Base-by-base conservation (phyloP, 2,113 vertebrate species). In the Corythoichthys haematopterus region DNA sequence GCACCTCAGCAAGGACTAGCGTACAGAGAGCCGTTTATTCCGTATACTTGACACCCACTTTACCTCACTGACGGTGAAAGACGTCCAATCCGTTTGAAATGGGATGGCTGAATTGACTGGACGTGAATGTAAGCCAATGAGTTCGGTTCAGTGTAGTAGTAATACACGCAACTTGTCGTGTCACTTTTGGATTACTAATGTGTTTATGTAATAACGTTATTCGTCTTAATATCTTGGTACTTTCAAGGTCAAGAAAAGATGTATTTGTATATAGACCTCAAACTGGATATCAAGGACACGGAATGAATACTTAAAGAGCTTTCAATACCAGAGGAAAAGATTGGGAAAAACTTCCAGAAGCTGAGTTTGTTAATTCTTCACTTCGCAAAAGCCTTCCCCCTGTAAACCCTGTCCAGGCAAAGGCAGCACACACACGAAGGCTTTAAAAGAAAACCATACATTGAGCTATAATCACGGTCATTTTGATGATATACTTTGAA, bases 1-100 rank as follows among this genome's bases (percentile, higher is more conserved):
- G 84, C 88, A 88, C 87, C 84, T 84, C 80, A 50, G 73, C 69
- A 80, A 58, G 51, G 55, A 72, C 43, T 20, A 61, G 16, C 64
- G 8, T 36, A 37, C 35, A 33, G 1, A 14, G 9, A 63, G 61
- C 10, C n/a, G 20, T 16, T 57, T 57, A 13, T 6, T 57, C 55
- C 55, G 14, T 15, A 57, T 15, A 10, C 55, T 11, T 20, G 28
- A 11, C 3, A 33, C 20, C 20, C 52, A 10, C 40, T 5, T 43
- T 7, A 43, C 40, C 40, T 43, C 40, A 43, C 40, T 8, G 40
- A 3, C 6, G 40, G 40, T 8, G 40, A 43, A 7, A 7, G 6
- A 43, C 4, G 40, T 43, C 40, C 40, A 43, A 4, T 43, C 3
- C 6, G 2, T 43, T 43, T 43, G 40, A 43, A 43, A 43, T 43